Conservation (phyloP, 30 jellyfish, hydroid and myxozoan species). For the Catostylus mosaicus region DNA sequence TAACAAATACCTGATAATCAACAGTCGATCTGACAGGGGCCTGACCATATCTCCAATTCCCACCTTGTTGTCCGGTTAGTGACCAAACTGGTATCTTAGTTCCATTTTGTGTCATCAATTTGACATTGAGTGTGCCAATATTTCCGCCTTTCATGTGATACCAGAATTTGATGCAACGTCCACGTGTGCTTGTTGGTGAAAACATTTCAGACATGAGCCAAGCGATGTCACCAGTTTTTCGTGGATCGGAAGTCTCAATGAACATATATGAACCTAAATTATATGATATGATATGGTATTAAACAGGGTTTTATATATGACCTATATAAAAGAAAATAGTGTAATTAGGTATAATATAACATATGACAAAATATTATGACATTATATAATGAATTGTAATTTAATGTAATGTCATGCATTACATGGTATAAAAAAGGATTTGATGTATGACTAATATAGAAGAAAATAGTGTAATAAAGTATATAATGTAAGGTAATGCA, state of each 20-base stretch:
- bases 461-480: no score
- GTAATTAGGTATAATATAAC: no score
- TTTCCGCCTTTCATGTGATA: slow-evolving; percentile 92
- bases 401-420: no score
- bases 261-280: slow-evolving; percentile 83
- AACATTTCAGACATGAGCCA: slow-evolving; percentile 94
- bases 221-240: slow-evolving; percentile 79
- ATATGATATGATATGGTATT: no score
- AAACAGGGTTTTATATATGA: no score
- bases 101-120: slow-evolving; percentile 85
- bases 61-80: slow-evolving; percentile 87
- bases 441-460: no score
- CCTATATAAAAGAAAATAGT: no score
- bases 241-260: slow-evolving; percentile 87
- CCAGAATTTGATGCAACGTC: slow-evolving; percentile 97
- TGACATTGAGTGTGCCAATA: slow-evolving; percentile 86
- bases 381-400: no score
- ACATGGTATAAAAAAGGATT: no score
- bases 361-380: no score
- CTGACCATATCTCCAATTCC: slow-evolving; percentile 88
- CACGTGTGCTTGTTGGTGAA: slow-evolving; percentile 85
- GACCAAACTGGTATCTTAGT: slow-evolving; percentile 85
- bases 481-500: no score
- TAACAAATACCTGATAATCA: slow-evolving; percentile 82
- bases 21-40: slow-evolving; percentile 89